Conservation (phyloP, 2,797 vertebrate species). For the Acanthiza pusilla region DNA sequence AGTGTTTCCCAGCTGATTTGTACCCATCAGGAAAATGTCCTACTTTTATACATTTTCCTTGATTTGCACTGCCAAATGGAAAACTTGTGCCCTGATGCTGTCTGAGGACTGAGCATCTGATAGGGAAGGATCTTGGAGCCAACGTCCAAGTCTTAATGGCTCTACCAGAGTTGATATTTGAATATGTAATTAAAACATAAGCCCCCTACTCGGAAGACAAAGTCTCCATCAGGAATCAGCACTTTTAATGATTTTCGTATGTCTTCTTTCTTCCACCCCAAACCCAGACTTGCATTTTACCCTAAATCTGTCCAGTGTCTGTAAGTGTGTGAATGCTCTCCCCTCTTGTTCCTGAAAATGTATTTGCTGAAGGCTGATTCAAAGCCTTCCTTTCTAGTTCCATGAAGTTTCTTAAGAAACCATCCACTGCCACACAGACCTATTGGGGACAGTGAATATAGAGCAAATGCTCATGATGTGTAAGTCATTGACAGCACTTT, state of each 20-base stretch:
- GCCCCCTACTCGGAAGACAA: background rate
- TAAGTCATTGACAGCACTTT: background rate
- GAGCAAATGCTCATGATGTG: background rate
- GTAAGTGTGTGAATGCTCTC: background rate
- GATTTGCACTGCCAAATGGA: rapidly evolving
- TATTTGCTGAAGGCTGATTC: background rate
- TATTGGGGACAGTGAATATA: background rate
- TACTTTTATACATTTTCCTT: background rate
- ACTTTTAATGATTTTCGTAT: background rate
- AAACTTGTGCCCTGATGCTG: background rate
- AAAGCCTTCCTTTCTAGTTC: background rate
- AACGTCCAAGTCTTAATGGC: background rate
- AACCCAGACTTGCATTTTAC: background rate
- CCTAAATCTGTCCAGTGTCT: background rate
- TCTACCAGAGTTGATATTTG: background rate
- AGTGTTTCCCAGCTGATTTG: background rate
- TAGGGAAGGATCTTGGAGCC: background rate
- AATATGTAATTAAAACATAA: background rate
- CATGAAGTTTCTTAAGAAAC: background rate
- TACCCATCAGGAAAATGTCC: background rate
- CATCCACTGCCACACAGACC: background rate
- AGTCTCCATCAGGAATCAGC: background rate
- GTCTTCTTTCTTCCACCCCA: background rate
- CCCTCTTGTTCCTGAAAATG: background rate
- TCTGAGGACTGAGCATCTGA: background rate